Evolutionary conservation across 2,888 invertebrate species (phyloP).

Genomic region (Adineta ricciae): DNA sequence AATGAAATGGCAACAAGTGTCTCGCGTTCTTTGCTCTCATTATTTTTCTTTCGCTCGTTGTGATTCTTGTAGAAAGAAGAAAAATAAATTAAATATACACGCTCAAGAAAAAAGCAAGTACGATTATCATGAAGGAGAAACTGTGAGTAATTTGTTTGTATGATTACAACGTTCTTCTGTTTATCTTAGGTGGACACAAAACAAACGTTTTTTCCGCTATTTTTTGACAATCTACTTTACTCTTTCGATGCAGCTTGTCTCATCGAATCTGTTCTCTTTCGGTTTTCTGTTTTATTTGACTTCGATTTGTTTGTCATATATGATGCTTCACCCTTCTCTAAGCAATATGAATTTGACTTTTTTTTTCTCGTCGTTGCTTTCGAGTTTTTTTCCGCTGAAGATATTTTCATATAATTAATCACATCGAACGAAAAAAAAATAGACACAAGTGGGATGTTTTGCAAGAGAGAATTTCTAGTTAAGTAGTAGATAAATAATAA

Average conservation of each 20-base stretch:
- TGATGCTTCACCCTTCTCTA: neutral
- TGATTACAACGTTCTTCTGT: neutral
- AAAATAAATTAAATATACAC: neutral
- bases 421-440: neutral
- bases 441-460: neutral
- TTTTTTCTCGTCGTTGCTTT: neutral
- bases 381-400: no score
- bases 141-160: neutral
- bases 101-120: neutral
- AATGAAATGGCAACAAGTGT: neutral
- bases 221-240: neutral
- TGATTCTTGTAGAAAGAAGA: neutral
- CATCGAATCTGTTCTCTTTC: no score
- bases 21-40: neutral
- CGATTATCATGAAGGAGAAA: neutral
- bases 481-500: neutral
- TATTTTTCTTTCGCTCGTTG: neutral
- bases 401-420: neutral
- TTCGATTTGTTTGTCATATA: neutral
- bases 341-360: neutral
- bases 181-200: neutral
- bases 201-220: neutral
- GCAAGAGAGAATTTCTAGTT: neutral
- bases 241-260: no score
- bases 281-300: neutral